These are phyloP conservation scores for Sipha maydis DNA, from an alignment of 2,888 invertebrate species.

Conservation along the genomic window DNA sequence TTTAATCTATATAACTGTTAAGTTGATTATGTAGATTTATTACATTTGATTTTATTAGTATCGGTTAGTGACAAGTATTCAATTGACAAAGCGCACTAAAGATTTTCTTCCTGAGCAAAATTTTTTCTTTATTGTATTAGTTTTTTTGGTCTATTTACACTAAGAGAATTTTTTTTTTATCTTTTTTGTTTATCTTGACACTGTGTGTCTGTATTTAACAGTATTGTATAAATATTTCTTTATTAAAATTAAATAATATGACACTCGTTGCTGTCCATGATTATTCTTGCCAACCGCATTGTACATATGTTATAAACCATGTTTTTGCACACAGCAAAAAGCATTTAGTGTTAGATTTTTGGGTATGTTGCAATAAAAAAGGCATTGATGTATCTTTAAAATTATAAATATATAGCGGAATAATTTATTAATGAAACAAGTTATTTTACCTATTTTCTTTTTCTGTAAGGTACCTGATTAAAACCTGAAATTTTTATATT, in stretches of 20 bases:
- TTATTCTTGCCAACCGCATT: slow-evolving; percentile 13
- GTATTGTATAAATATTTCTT: slow-evolving; percentile 19
- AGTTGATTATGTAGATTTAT: slow-evolving; percentile 13
- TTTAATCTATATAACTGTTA: background rate
- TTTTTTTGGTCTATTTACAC: background rate
- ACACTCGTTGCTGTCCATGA: slow-evolving; percentile 19
- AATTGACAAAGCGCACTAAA: background rate
- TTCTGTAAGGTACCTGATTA: slow-evolving; percentile 55
- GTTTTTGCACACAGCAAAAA: background rate
- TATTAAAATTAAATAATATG: background rate
- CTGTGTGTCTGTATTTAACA: background rate
- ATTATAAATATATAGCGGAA: slow-evolving; percentile 26
- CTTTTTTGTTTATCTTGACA: background rate
- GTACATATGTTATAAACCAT: slow-evolving; percentile 1
- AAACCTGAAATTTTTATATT: slow-evolving; percentile 36
- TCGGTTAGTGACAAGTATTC: background rate
- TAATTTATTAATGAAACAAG: slow-evolving; percentile 3
- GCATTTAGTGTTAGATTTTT: slow-evolving; percentile 16
- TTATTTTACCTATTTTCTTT: slow-evolving; percentile 28
- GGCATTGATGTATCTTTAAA: slow-evolving; percentile 44
- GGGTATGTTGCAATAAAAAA: slow-evolving; percentile 45
- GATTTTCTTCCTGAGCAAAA: background rate
- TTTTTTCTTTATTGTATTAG: background rate
- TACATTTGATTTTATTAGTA: slow-evolving; percentile 14
- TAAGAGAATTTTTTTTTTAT: background rate